Evolutionary conservation across 2,113 vertebrate species (phyloP).

Genomic region (Poecile atricapillus): DNA sequence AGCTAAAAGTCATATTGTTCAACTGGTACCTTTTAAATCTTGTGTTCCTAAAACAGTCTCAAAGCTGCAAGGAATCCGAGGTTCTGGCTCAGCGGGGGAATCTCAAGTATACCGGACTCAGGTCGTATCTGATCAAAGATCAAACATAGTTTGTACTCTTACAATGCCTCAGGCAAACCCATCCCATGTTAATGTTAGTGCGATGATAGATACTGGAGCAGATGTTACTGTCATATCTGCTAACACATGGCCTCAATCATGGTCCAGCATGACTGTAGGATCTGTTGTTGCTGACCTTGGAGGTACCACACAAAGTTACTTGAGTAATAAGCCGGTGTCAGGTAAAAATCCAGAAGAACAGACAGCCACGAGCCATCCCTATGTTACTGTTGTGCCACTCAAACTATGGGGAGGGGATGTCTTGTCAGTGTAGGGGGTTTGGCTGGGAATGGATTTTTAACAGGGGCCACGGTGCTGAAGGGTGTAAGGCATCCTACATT

Average conservation of each 20-base stretch:
- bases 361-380: fast-evolving
- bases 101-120: background rate
- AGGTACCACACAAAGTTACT: background rate
- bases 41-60: background rate
- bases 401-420: background rate
- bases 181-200: background rate
- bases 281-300: background rate
- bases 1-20: no score
- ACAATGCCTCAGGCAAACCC: background rate
- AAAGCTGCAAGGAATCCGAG: background rate
- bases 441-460: background rate
- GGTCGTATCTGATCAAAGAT: background rate
- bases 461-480: background rate
- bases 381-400: background rate
- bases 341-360: background rate
- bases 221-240: background rate
- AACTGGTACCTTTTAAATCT: background rate
- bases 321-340: background rate
- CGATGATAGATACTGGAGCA: background rate
- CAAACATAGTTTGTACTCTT: background rate
- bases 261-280: background rate
- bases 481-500: background rate
- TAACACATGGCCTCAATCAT: background rate
- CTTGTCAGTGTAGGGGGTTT: background rate
- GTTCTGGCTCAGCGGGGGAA: fast-evolving